Percentiles rank a stretch among this genome's conserved stretches.
These are phyloP conservation scores for Aphidius gifuensis DNA, from an alignment of 1,140 invertebrate genomes.

Conservation along the genomic window DNA sequence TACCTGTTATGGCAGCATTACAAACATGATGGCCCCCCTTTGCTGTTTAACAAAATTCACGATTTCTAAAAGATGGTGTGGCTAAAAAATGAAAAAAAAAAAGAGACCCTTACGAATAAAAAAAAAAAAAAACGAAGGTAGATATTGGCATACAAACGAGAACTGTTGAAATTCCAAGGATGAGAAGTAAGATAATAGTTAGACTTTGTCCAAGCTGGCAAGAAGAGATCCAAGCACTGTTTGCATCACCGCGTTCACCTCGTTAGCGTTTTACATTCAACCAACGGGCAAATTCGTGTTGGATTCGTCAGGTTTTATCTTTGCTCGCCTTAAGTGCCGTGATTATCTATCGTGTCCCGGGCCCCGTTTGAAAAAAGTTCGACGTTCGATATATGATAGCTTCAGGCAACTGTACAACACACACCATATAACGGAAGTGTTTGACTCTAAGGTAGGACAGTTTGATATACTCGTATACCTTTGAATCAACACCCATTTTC, in stretches of 20 bases:
- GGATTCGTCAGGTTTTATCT: slow-evolving; percentile 34
- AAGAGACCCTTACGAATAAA: slow-evolving; percentile 22
- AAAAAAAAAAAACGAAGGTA: slow-evolving; percentile 10
- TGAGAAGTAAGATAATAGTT: slow-evolving; percentile 41
- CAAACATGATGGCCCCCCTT: slow-evolving; percentile 42
- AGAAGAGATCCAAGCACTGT: slow-evolving; percentile 34
- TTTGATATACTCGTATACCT: too few species aligned
- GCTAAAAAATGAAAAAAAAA: slow-evolving; percentile 5
- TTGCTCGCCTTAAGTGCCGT: slow-evolving; percentile 38
- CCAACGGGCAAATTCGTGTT: slow-evolving; percentile 32
- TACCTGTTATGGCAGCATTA: slow-evolving; percentile 30
- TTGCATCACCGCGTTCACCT: slow-evolving; percentile 21
- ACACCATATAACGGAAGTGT: slow-evolving; percentile 18
- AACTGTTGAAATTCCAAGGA: slow-evolving; percentile 40
- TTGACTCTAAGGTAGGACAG: not conserved
- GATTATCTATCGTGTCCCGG: slow-evolving; percentile 36
- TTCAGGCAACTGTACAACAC: not conserved
- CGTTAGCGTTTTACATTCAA: slow-evolving; percentile 31
- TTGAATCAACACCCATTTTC: too few species aligned
- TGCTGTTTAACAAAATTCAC: slow-evolving; percentile 11
- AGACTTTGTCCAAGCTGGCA: slow-evolving; percentile 33
- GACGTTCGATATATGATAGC: slow-evolving; percentile 21
- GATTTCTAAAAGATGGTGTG: slow-evolving; percentile 14
- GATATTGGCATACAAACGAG: slow-evolving; percentile 12
- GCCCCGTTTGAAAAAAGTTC: slow-evolving; percentile 20